phyloP scores from a whole-genome alignment of 2,113 vertebrate genomes.

The Collichthys lucidus region DNA sequence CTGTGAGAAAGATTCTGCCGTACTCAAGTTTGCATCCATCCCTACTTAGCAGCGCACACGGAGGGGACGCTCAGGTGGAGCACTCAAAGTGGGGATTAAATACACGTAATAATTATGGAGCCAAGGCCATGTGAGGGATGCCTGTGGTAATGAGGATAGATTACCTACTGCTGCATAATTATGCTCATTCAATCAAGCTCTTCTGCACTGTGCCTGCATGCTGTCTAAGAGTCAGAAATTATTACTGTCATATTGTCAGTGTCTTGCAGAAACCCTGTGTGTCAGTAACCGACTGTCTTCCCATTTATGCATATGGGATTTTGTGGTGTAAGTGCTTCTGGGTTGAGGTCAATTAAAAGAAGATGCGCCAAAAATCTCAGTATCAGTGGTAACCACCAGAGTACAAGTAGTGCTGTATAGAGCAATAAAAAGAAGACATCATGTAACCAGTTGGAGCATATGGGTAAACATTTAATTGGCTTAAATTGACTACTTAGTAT shows the following conservation, averaged over 20 bases:
- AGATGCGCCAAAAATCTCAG: not conserved
- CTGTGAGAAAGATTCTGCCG: slow-evolving; percentile 5
- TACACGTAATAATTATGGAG: slow-evolving; percentile 60
- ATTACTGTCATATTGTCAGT: slow-evolving; percentile 48
- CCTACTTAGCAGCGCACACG: slow-evolving; percentile 6
- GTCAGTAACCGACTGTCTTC: slow-evolving; percentile 21
- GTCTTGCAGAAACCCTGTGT: slow-evolving; percentile 21
- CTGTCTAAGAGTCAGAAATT: slow-evolving; percentile 57
- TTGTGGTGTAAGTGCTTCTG: not conserved
- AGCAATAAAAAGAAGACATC: not conserved
- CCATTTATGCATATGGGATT: not conserved
- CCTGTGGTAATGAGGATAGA: slow-evolving; percentile 72
- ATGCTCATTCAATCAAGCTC: slow-evolving; percentile 60
- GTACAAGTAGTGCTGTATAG: not conserved
- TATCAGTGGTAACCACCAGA: not conserved
- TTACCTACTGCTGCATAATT: slow-evolving; percentile 61
- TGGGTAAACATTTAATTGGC: slow-evolving; percentile 11
- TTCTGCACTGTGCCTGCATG: slow-evolving; percentile 27
- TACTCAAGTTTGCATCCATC: slow-evolving; percentile 34
- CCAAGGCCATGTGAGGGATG: slow-evolving; percentile 59
- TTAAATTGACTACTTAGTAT: slow-evolving; percentile 2
- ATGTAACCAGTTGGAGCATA: slow-evolving; percentile 2
- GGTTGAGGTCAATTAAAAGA: not conserved
- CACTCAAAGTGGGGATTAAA: slow-evolving; percentile 59
- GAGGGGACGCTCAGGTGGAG: slow-evolving; percentile 55